A percentile compares a stretch with the other conserved stretches of the same genome.
Evolutionary conservation across 2,797 vertebrate genomes (phyloP).

Genomic region (Gadopsis bispinosus): DNA sequence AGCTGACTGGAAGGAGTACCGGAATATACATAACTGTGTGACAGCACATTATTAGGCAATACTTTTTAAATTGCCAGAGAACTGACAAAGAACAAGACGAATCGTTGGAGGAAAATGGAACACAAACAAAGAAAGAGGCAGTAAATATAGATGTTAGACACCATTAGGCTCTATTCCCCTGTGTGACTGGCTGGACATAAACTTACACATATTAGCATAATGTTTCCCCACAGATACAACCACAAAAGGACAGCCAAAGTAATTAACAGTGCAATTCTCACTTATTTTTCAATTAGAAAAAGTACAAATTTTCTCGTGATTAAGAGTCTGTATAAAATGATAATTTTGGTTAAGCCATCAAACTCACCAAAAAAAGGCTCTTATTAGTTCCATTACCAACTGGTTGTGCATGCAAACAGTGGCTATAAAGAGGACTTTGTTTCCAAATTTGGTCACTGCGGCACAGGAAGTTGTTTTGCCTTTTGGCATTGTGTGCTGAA

Average conservation of each 20-base stretch:
- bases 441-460: neutral
- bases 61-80: conserved; percentile 51
- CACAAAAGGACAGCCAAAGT: conserved; percentile 6
- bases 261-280: conserved; percentile 14
- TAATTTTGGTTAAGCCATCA: neutral
- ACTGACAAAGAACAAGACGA: conserved; percentile 1
- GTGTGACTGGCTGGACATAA: conserved; percentile 6
- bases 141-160: conserved; percentile 21
- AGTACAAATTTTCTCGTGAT: neutral
- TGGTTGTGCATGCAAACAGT: neutral
- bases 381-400: neutral
- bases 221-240: neutral
- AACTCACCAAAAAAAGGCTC: neutral
- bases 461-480: neutral
- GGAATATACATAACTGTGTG: conserved; percentile 55
- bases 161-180: conserved; percentile 22
- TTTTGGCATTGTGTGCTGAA: conserved; percentile 1
- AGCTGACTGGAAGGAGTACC: conserved; percentile 41
- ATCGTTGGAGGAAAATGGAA: conserved; percentile 15
- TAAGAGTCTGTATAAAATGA: neutral
- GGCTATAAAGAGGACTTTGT: neutral
- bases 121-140: conserved; percentile 25
- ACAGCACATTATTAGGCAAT: conserved; percentile 43
- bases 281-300: conserved; percentile 5
- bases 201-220: conserved; percentile 5